Evolutionary conservation across 2,888 invertebrate species (phyloP).

Genomic region (Eupsilia transversa): DNA sequence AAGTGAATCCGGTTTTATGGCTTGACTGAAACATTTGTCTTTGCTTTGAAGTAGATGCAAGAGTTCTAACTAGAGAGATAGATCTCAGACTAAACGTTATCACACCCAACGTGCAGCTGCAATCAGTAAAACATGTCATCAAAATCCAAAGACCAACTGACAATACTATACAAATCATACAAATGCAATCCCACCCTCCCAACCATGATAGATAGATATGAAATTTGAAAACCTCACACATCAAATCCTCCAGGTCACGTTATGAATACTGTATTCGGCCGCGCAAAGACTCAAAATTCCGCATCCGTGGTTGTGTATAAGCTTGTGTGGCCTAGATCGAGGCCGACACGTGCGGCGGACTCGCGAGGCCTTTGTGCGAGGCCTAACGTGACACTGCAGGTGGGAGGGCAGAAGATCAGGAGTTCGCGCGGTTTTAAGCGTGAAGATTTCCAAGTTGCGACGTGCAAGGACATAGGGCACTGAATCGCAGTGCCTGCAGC

Average conservation of each 20-base stretch:
- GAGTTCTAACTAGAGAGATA: not conserved
- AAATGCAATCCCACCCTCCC: slow-evolving; percentile 17
- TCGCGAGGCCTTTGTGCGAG: slow-evolving; percentile 57
- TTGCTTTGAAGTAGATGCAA: not conserved
- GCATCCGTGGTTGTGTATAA: slow-evolving; percentile 55
- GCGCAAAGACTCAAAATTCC: slow-evolving; percentile 48
- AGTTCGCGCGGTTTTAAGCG: not conserved
- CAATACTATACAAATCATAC: slow-evolving; percentile 13
- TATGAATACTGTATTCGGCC: slow-evolving; percentile 50
- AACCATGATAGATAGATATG: slow-evolving; percentile 21
- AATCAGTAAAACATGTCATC: not conserved
- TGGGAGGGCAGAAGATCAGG: slow-evolving; percentile 22
- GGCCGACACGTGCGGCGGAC: slow-evolving; percentile 50
- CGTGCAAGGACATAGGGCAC: not conserved
- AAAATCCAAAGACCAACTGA: not conserved
- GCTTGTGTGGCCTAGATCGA: slow-evolving; percentile 59
- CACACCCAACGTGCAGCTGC: not conserved
- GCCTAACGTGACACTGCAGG: slow-evolving; percentile 10
- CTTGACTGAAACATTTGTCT: not conserved
- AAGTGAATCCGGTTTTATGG: not conserved
- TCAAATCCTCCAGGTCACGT: slow-evolving; percentile 49
- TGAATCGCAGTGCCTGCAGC: not conserved
- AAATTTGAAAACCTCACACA: slow-evolving; percentile 50
- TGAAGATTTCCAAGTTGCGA: not conserved
- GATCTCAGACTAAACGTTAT: too few relatives aligned